These are phyloP conservation scores for Cantharis flavilabris DNA, from an alignment of 2,888 invertebrate genomes.

Conservation along the genomic window DNA sequence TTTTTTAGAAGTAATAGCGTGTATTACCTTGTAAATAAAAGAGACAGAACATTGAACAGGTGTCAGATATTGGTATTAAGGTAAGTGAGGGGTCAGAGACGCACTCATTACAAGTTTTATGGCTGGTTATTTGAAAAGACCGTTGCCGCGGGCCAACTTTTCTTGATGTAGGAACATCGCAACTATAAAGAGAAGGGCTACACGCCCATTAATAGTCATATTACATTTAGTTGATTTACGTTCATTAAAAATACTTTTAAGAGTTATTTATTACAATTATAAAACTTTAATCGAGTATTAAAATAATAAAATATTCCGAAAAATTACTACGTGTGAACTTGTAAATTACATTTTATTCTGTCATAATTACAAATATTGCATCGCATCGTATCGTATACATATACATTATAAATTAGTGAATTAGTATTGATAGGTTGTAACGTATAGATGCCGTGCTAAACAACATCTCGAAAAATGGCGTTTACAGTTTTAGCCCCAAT, in stretches of 20 bases:
- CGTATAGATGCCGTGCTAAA: neutral
- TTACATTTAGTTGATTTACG: constrained; percentile 13
- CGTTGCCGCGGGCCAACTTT: constrained; percentile 38
- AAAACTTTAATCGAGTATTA: neutral
- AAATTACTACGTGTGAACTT: neutral
- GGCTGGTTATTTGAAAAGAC: constrained; percentile 42
- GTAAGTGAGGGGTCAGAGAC: constrained; percentile 31
- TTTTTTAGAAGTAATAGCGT: constrained; percentile 15
- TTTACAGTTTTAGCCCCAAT: neutral
- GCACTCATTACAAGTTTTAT: constrained; percentile 44
- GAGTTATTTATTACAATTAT: neutral
- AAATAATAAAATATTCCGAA: neutral
- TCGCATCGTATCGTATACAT: no score
- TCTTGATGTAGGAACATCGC: constrained; percentile 35
- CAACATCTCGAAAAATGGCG: neutral
- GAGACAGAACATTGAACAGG: constrained; percentile 37
- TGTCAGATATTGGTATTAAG: constrained; percentile 42
- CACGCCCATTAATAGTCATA: constrained; percentile 28
- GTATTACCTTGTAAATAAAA: constrained; percentile 25
- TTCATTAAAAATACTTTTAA: neutral
- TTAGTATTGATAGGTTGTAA: no score
- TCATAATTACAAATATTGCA: neutral
- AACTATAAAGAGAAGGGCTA: constrained; percentile 26
- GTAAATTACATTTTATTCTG: neutral
- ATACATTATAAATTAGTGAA: no score